These are phyloP conservation scores for Phyllotreta striolata DNA, from an alignment of 2,888 invertebrate genomes.

Conservation along the genomic window DNA sequence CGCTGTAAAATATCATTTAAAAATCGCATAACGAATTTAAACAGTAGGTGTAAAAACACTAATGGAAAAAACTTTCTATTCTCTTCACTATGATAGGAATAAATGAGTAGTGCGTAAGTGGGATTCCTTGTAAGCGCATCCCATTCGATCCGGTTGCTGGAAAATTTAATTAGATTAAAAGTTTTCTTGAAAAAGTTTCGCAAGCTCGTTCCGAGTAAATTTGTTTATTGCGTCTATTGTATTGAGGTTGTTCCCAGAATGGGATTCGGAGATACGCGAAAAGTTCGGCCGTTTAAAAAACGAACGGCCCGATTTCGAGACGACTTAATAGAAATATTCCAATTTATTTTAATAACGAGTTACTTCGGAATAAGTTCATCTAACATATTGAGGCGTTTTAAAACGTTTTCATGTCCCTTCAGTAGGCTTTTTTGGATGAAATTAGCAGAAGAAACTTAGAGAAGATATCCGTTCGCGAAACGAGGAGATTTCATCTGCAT, in stretches of 20 bases:
- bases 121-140: conserved; percentile 7
- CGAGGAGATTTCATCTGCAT: conserved; percentile 19
- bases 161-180: conserved; percentile 17
- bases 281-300: conserved; percentile 9
- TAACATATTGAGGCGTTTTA: no score
- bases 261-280: conserved; percentile 4
- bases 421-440: neutral
- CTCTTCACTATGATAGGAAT: conserved; percentile 5
- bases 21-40: no score
- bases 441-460: conserved; percentile 7
- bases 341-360: conserved; percentile 5
- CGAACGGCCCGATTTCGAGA: conserved; percentile 1
- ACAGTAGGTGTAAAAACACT: no score
- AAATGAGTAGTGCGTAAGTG: conserved; percentile 15
- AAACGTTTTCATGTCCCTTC: no score
- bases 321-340: conserved; percentile 5
- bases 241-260: conserved; percentile 5
- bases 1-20: no score
- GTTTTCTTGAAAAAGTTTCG: conserved; percentile 12
- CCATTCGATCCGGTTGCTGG: neutral
- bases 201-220: conserved; percentile 7
- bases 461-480: conserved; percentile 6
- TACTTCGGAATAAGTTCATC: neutral
- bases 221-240: conserved; percentile 16
- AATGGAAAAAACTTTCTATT: conserved; percentile 4